These are phyloP conservation scores for Hippopotamus amphibius DNA, from an alignment of 2,113 vertebrate species.

Conservation along the genomic window DNA sequence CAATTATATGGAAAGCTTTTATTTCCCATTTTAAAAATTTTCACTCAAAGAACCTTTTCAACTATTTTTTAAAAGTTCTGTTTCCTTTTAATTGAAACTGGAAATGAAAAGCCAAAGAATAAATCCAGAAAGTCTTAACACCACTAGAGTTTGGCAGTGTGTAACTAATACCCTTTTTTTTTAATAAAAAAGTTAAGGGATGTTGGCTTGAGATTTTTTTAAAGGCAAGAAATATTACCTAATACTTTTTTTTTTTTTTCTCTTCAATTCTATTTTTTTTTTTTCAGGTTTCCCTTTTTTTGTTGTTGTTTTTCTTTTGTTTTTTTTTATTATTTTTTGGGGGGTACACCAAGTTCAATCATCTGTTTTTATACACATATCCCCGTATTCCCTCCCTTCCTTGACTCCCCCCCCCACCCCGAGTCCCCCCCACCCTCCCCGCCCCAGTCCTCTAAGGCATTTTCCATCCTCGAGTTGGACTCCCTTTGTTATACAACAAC, in stretches of 20 bases:
- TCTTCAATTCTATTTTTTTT: too few relatives aligned
- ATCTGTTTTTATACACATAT: too few relatives aligned
- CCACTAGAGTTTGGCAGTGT: not conserved
- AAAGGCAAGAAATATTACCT: not conserved
- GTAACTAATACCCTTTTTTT: slow-evolving; percentile 11
- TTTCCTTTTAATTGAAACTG: slow-evolving; percentile 54
- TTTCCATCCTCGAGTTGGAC: too few relatives aligned
- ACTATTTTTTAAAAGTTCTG: not conserved
- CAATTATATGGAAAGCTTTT: slow-evolving; percentile 65
- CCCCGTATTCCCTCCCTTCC: too few relatives aligned
- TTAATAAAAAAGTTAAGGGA: slow-evolving; percentile 49
- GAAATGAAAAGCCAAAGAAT: slow-evolving; percentile 58
- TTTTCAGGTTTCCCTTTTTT: too few relatives aligned
- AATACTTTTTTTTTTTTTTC: not conserved
- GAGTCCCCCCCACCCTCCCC: too few relatives aligned
- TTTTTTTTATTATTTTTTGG: too few relatives aligned
- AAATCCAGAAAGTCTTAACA: slow-evolving; percentile 19
- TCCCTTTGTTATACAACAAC: too few relatives aligned
- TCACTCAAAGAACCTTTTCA: slow-evolving; percentile 2
- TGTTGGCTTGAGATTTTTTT: not conserved
- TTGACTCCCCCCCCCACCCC: too few relatives aligned
- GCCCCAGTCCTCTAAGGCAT: too few relatives aligned
- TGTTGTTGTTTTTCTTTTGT: too few relatives aligned
- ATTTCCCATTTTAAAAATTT: slow-evolving; percentile 42
- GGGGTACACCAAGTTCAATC: too few relatives aligned